These are phyloP conservation scores for Toxotes jaculatrix DNA, from an alignment of 2,113 vertebrate genomes.

Conservation along the genomic window DNA sequence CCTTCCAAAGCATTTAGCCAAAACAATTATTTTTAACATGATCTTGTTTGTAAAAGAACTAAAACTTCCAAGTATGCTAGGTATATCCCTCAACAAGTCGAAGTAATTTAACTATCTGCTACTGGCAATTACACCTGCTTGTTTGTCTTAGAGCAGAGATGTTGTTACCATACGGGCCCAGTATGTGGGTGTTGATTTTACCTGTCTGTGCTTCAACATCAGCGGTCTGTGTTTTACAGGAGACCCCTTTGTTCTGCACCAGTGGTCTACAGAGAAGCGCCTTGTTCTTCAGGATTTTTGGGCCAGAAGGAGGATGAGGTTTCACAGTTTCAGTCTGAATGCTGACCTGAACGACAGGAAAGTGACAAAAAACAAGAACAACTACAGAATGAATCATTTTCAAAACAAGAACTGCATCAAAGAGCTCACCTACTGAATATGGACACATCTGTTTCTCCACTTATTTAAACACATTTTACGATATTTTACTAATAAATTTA, in stretches of 20 bases:
- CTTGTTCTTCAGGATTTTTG: slow-evolving; percentile 95
- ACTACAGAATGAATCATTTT: neutral
- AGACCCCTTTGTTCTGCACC: slow-evolving; percentile 95
- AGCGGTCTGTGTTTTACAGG: slow-evolving; percentile 92
- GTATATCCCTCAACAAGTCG: no score
- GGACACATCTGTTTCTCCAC: neutral
- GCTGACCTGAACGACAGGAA: slow-evolving; percentile 82
- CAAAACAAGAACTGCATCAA: neutral
- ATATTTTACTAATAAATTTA: no score
- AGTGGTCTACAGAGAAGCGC: slow-evolving; percentile 94
- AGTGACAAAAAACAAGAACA: neutral
- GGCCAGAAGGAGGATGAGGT: slow-evolving; percentile 78
- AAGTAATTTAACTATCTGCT: no score
- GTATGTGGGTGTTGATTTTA: no score
- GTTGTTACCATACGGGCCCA: no score
- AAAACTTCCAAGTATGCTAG: no score
- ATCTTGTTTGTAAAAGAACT: no score
- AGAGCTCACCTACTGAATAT: no score
- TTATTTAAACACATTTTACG: neutral
- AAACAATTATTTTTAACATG: no score
- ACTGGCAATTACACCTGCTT: no score
- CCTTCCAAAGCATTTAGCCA: no score
- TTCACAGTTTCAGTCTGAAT: slow-evolving; percentile 90
- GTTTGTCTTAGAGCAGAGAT: no score
- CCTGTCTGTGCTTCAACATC: slow-evolving; percentile 93